Evolutionary conservation across 2,888 invertebrate species (phyloP), one percentile per base, ranked within the genome.

Genomic region (Thelaira solivaga): DNA sequence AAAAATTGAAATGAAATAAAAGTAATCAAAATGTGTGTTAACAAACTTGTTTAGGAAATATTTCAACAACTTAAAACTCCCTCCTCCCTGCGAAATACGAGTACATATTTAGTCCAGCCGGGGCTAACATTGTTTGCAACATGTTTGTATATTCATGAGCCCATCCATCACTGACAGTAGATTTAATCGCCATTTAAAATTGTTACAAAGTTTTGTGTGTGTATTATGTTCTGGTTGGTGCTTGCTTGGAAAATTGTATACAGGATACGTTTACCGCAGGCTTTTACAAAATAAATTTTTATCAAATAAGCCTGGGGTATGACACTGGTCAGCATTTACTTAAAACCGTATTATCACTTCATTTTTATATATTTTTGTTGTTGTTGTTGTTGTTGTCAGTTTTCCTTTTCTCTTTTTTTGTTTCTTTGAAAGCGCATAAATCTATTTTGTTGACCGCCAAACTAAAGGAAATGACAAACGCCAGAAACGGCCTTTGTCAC

Each of bases 111-210:
- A 22, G 13, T 45, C 3, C 3, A 31, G 45, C 6, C 1, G 49
- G n/a, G n/a, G 16, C 55, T 45, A 45, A 22, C 22, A 45, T 16
- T 61, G 61, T 61, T 49, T 41, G 57, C 34, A 47, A 64, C 49
- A 76, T 24, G 49, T 34, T 59, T 24, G n/a, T n/a, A n/a, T n/a
- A 49, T 59, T 16, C 45, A 34, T 53, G 16, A 55, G 62, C 83
- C 72, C 85, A 85, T 85, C 84, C 84, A 85, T 85, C 85, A 85
- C 84, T 86, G 85, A 83, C 85, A 85, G 81, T 83, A 82, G 84
- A 85, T 86, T 85, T 86, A 86, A 85, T 86, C 86, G 86, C 85
- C 85, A 86, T 85, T 85, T 85, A 86, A 85, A 85, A 84, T 85
- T 74, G 85, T 83, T 82, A 82, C 74, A 72, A 72, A 47, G 64